Evolutionary conservation across 2,888 invertebrate genomes (phyloP), one percentile per base, ranked within the genome.

Genomic region (Branchipolynoe longqiensis): DNA sequence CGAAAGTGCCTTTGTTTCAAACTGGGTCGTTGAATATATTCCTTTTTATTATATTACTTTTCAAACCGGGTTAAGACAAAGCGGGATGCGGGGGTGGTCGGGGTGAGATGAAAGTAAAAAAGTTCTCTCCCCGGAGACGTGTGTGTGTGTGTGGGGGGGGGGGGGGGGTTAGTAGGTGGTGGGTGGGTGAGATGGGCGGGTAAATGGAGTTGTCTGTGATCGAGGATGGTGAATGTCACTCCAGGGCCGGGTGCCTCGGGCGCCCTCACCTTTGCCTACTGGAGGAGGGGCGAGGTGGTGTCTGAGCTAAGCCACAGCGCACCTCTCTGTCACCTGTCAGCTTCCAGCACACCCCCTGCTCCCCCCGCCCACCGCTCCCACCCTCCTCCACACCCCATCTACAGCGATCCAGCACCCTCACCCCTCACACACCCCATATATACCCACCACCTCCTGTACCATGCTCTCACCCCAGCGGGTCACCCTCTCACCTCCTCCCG

Each of bases 241-340:
- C 28, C 25, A 41, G 78, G 48, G 78, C 48, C 48, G 28, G 3
- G 31, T 28, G 28, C 48, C 78, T 78, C 78, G 48, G 78, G 78
- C 48, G 78, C 41, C 54, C 28, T 78, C 78, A 41, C 48, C 78
- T 78, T 41, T 41, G 48, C 28, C 78, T 78, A 78, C 48, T 31
- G 54, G 48, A 78, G 78, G 1, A 41, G 2, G 36, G 38, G 12
- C 22, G 28, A 38, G 33, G 69, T 4, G 38, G 69, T 33, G 78
- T 22, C 18, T 78, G 78, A 78, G 18, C 78, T 54, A 78, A 78
- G 48, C 78, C 78, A 78, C 28, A 31, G 48, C 54, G 28, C 41
- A 48, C 78, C 78, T 48, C 54, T 48, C 78, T 78, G 78, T 78
- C 78, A 78, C 78, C 78, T 78, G 78, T 78, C 78, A 78, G 78